Base-by-base conservation (phyloP, 2,797 vertebrate species). In the Staurois parvus region DNA sequence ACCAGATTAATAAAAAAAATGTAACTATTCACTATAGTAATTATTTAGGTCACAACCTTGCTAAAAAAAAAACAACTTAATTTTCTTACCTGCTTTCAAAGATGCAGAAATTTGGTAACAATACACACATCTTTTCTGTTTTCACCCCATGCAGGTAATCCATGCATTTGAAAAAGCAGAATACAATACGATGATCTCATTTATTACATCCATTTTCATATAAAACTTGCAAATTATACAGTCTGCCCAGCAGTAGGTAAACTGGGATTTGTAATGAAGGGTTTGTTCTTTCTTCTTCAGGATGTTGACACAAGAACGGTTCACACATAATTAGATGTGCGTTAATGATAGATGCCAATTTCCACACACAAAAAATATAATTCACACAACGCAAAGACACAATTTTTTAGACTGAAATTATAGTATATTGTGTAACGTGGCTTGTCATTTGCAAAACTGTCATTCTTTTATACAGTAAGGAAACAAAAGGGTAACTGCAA, bases 161-260 rank as follows among this genome's bases (percentile, higher is more conserved):
- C 40, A 56, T 72, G 29, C n/a, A 42, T 80, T 80, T 56, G 34
- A 72, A 29, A 21, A 56, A 81, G 72, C 21, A 56, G 74, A 84
- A 84, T 74, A 74, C 56, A 37, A 74, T 45, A 37, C 11, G 59
- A 75, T 32, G 40, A 69, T 76, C 24, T 84, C 24, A 84, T 84
- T 76, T 77, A 70, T 76, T n/a, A 76, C 1, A 17, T 24, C 69
- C 72, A 76, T 76, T 83, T 75, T 40, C 62, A 62, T 77, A 48
- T 13, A 52, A 11, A 76, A 48, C 76, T 69, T 76, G 34, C 28
- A 82, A 64, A 76, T 69, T 69, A 48, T 42, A 70, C 73, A 59
- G 29, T 84, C 69, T 62, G 74, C 82, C 26, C 82, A 70, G 62
- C 72, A 56, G 64, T 64, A 84, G 67, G 29, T 37, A 84, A 76